Conservation (phyloP, 1,140 invertebrate genomes). For the Drosophila virilis region DNA sequence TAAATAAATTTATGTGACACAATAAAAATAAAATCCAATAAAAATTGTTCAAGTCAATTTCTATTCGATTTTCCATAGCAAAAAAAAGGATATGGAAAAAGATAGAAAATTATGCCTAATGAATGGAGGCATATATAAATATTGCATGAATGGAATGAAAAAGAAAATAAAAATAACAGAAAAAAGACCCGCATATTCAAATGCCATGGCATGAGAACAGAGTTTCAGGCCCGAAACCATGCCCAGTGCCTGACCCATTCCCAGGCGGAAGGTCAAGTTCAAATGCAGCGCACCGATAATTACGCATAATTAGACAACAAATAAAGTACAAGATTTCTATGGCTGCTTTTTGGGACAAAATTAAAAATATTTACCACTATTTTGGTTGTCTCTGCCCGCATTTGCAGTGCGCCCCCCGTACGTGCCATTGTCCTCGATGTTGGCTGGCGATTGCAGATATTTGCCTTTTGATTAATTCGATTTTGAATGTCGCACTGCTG, state of each 20-base stretch:
- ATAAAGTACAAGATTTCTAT: conserved; percentile 27
- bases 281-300: conserved; percentile 46
- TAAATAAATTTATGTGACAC: conserved; percentile 72
- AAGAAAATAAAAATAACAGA: background rate
- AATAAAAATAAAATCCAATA: conserved; percentile 78
- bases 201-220: conserved; percentile 13
- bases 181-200: conserved; percentile 50
- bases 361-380: conserved; percentile 42
- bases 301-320: conserved; percentile 66
- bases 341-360: conserved; percentile 29
- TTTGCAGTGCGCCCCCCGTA: conserved; percentile 7
- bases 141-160: background rate
- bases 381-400: conserved; percentile 27
- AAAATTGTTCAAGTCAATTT: conserved; percentile 43
- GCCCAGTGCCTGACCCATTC: conserved; percentile 3
- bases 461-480: conserved; percentile 59
- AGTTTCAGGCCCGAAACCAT: background rate
- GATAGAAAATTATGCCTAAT: conserved; percentile 44
- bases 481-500: conserved; percentile 52
- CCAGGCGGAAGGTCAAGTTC: conserved; percentile 70
- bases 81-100: conserved; percentile 59
- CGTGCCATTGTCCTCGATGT: conserved; percentile 7
- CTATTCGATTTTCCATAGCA: conserved; percentile 11
- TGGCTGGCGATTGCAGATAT: conserved; percentile 34
- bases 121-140: conserved; percentile 8